Evolutionary conservation across 2,888 invertebrate genomes (phyloP), one percentile per base, ranked within the genome.

Genomic region (Argyresthia albistria): DNA sequence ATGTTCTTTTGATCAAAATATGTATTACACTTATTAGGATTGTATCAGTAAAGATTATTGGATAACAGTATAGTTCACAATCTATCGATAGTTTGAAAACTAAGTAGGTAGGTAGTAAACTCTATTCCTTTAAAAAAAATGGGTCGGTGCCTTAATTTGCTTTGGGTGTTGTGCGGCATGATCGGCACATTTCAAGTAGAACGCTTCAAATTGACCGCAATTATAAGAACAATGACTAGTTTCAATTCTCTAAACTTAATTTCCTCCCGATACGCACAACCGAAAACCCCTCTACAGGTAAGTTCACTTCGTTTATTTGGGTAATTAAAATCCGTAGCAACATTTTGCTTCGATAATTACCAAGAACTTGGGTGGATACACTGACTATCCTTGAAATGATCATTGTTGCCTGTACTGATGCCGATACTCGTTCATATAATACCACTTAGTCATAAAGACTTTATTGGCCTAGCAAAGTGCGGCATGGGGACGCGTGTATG

Each of bases 171-270:
- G 50, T 35, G 66, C 66, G 71, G 74, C 67, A 82, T 87, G 86
- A 87, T 79, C 64, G 62, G 86, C 86, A 82, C 64, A 78, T 82
- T 83, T 86, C 82, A 66, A 63, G 73, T 79, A 82, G 82, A 87
- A 86, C 86, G 82, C 72, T 73, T 71, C 76, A 81, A 84, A 84
- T 79, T 80, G 80, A 76, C 80, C 73, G 77, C 84, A 84, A 83
- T 86, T 83, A 87, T 81, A 83, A 83, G 80, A 86, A 86, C 87
- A 87, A 86, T 82, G 81, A 82, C 76, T 72, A 76, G 76, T 83
- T 83, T 86, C 83, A 83, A 83, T 86, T 81, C 80, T 77, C 79
- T 73, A 84, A 87, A 84, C 80, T 80, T 74, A 84, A 87, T 86
- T 86, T 86, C 84, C 86, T 82, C 69, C 70, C 36, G 11, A n/a